These are phyloP conservation scores for Chrysopilus asiliformis DNA, from an alignment of 2,888 invertebrate species.

Conservation along the genomic window DNA sequence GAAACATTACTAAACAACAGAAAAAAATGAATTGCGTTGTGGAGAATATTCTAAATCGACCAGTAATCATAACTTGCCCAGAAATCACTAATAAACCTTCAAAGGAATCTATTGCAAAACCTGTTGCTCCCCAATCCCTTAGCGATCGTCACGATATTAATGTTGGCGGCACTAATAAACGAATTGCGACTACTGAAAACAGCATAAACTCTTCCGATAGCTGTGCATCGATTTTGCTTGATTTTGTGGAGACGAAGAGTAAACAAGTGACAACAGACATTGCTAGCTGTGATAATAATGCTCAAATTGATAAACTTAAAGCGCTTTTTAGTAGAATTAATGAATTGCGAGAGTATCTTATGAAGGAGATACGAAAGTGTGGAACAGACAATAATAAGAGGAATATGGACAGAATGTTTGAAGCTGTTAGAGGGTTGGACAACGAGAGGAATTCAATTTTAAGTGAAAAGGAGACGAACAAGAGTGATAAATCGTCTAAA, in stretches of 20 bases:
- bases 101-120: background rate
- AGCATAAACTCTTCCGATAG: conserved; percentile 24
- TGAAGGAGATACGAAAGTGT: conserved; percentile 22
- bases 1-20: conserved; percentile 36
- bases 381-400: background rate
- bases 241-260: conserved; percentile 29
- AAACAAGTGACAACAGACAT: conserved; percentile 26
- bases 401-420: background rate
- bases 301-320: conserved; percentile 21
- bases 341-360: conserved; percentile 21
- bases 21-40: conserved; percentile 40
- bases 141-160: conserved; percentile 1
- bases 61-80: conserved; percentile 30
- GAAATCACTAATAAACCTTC: conserved; percentile 16
- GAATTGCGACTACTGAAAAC: background rate
- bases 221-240: conserved; percentile 27
- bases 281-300: conserved; percentile 19
- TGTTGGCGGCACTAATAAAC: background rate
- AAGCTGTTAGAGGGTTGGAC: too few relatives aligned
- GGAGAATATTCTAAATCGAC: conserved; percentile 33
- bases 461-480: too few relatives aligned
- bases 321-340: conserved; percentile 26
- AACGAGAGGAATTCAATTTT: too few relatives aligned
- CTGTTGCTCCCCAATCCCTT: too few relatives aligned
- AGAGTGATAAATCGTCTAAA: too few relatives aligned